Conservation (phyloP, 2,888 invertebrate species). For the Piscicola geometra region DNA sequence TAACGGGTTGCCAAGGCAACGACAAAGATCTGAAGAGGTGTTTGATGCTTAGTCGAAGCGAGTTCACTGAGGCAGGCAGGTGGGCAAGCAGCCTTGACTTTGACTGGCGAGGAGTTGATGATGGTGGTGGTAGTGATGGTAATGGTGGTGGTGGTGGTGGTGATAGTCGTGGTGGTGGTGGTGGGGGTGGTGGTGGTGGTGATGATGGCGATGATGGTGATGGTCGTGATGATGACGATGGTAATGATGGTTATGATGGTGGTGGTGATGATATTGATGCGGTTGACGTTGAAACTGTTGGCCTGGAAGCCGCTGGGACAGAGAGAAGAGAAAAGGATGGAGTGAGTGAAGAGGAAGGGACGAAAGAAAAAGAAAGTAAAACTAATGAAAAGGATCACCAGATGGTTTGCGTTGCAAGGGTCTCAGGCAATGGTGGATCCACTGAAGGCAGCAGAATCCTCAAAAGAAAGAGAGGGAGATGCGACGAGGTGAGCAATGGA, state of each 20-base stretch:
- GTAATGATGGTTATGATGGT: conserved; percentile 8
- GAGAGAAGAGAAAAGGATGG: neutral
- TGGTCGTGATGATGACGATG: neutral
- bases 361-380: no score
- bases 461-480: no score
- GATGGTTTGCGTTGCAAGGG: no score
- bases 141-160: neutral
- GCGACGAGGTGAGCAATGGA: no score
- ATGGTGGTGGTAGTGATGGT: neutral
- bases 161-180: neutral
- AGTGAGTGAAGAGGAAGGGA: neutral
- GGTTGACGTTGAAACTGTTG: neutral
- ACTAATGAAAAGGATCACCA: no score
- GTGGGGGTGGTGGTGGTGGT: neutral
- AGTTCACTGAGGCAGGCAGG: no score
- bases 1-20: neutral
- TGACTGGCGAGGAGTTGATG: neutral
- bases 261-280: neutral
- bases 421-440: no score
- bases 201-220: conserved; percentile 9
- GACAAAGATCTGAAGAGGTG: neutral
- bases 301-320: neutral
- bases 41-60: no score
- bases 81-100: no score
- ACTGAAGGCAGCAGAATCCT: no score